Evolutionary conservation across 2,888 invertebrate species (phyloP).

Genomic region (Hymenopus coronatus): DNA sequence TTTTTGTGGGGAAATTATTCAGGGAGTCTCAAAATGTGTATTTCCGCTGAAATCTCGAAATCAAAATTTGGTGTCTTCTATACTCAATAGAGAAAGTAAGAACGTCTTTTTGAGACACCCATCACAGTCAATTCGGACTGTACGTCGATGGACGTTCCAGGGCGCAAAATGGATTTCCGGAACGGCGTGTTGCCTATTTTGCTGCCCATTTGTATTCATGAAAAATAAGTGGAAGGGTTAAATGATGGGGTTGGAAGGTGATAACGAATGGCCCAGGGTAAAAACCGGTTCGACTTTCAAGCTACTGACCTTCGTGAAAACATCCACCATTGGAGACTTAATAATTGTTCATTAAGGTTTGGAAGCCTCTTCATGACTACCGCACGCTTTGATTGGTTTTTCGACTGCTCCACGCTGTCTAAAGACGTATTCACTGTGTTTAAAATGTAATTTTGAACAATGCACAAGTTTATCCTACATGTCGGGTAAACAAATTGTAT

Average conservation of each 20-base stretch:
- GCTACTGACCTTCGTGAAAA: neutral
- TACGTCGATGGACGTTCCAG: neutral
- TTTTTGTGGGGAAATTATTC: no score
- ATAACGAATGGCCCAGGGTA: conserved; percentile 2
- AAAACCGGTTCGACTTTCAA: neutral
- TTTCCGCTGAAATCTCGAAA: no score
- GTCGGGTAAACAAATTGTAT: no score
- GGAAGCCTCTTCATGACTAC: neutral
- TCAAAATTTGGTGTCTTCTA: no score
- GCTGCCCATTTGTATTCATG: conserved; percentile 17
- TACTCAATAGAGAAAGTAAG: no score
- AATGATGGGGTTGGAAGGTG: conserved; percentile 21
- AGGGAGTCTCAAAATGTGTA: no score
- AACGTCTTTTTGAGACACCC: neutral
- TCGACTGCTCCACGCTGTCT: no score
- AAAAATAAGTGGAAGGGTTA: neutral
- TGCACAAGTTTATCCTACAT: no score
- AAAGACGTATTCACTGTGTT: no score
- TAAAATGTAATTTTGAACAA: no score
- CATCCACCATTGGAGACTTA: neutral
- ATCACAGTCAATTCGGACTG: neutral
- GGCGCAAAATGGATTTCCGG: conserved; percentile 15
- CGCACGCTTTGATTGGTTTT: no score
- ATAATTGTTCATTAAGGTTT: neutral
- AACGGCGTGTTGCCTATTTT: conserved; percentile 3